A percentile compares a stretch with the other conserved stretches of the same genome.
Conservation (phyloP, 2,797 vertebrate genomes). For the Sebastes itinus region DNA sequence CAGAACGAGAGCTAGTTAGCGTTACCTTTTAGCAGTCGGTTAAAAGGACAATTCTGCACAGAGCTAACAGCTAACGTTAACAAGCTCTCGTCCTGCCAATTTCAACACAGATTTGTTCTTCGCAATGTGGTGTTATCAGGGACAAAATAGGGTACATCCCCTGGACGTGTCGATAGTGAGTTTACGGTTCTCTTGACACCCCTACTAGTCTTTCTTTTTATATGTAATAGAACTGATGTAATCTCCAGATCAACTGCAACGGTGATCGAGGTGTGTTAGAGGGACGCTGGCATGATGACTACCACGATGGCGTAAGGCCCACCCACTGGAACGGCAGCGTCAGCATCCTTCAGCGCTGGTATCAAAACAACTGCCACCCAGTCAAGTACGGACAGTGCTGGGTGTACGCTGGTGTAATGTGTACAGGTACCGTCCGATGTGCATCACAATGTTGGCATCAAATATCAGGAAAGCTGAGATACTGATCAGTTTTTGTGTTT, state of each 20-base stretch:
- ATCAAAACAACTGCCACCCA: neutral
- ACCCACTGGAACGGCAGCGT: constrained; percentile 81
- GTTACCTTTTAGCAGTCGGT: no score
- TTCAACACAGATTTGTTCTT: no score
- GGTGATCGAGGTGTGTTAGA: constrained; percentile 70
- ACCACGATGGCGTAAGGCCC: constrained; percentile 20
- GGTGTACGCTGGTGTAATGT: constrained; percentile 87
- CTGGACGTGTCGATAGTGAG: no score
- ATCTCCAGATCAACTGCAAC: constrained; percentile 77
- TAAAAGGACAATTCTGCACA: no score
- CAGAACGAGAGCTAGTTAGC: no score
- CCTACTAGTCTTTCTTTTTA: no score
- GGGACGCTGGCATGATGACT: constrained; percentile 55
- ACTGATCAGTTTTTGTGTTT: neutral
- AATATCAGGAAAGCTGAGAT: neutral
- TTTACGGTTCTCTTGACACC: no score
- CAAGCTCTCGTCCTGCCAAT: no score
- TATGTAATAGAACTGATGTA: neutral
- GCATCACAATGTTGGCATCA: neutral
- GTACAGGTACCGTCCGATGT: constrained; percentile 82
- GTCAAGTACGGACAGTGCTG: constrained; percentile 86
- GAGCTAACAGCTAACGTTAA: no score
- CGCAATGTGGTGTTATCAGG: no score
- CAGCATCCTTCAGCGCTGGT: constrained; percentile 82
- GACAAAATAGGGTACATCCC: no score